Percentiles rank a stretch among this genome's conserved stretches.
Evolutionary conservation across 2,797 vertebrate species (phyloP).

Genomic region (Enteromius treurensis): DNA sequence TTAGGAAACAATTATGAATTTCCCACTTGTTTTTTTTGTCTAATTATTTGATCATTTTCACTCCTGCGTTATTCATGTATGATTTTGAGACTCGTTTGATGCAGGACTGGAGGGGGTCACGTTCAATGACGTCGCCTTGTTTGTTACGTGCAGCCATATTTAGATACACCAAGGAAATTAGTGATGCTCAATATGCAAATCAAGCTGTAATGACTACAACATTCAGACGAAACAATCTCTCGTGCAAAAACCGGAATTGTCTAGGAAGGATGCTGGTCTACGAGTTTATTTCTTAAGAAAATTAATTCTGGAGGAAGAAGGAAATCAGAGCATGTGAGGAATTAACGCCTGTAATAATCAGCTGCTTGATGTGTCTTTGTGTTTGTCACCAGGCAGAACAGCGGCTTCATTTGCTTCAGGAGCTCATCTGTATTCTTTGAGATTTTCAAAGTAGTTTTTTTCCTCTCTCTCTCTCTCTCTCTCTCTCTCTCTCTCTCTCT

Average conservation of each 20-base stretch:
- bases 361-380: constrained; percentile 32
- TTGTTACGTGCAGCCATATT: constrained; percentile 75
- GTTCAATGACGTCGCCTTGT: constrained; percentile 81
- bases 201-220: constrained; percentile 36
- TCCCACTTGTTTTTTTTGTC: neutral
- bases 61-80: neutral
- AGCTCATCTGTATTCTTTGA: constrained; percentile 4
- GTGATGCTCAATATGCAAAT: constrained; percentile 79
- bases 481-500: neutral
- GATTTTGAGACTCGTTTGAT: neutral
- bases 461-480: neutral
- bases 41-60: too few relatives aligned
- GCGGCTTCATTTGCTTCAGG: constrained; percentile 4
- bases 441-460: neutral
- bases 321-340: neutral
- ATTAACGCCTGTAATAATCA: constrained; percentile 18
- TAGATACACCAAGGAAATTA: constrained; percentile 80
- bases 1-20: neutral
- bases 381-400: constrained; percentile 37
- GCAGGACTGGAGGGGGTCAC: constrained; percentile 68
- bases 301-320: neutral
- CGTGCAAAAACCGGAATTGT: neutral
- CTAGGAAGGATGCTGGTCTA: neutral
- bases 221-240: constrained; percentile 42
- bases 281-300: constrained; percentile 5